These are phyloP conservation scores for Helicoverpa zea DNA, from an alignment of 1,140 invertebrate genomes.

Conservation along the genomic window DNA sequence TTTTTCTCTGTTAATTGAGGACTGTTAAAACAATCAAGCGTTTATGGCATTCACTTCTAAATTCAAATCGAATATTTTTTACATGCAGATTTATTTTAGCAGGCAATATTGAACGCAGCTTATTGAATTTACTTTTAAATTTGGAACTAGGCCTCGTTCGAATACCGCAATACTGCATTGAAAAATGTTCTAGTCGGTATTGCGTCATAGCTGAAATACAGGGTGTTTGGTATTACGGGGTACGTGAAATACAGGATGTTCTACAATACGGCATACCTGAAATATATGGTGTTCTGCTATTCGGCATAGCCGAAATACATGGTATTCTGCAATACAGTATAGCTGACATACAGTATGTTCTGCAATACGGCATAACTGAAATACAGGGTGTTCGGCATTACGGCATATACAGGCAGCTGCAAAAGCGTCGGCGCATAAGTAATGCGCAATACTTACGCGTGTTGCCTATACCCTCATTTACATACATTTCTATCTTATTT, in stretches of 20 bases:
- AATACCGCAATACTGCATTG: background rate
- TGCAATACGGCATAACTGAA: too few relatives aligned
- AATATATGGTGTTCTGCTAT: too few relatives aligned
- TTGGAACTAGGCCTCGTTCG: background rate
- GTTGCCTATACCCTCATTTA: slow-evolving; percentile 33
- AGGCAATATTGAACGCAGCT: slow-evolving; percentile 6
- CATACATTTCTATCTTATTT: slow-evolving; percentile 44
- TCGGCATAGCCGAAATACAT: too few relatives aligned
- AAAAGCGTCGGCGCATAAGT: slow-evolving; percentile 23
- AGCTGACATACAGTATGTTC: too few relatives aligned
- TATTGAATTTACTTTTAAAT: background rate
- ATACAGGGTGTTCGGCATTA: slow-evolving; percentile 12
- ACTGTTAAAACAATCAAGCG: too few relatives aligned
- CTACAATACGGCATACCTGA: background rate
- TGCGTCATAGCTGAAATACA: slow-evolving; percentile 24
- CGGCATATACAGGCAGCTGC: slow-evolving; percentile 26
- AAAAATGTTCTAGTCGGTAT: slow-evolving; percentile 5
- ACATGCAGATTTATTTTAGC: background rate
- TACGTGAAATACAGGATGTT: background rate
- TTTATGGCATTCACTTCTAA: background rate
- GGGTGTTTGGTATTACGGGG: background rate
- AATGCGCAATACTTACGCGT: slow-evolving; percentile 43
- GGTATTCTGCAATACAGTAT: too few relatives aligned
- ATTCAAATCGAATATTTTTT: slow-evolving; percentile 6
- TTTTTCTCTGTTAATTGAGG: too few relatives aligned